Base-by-base conservation (phyloP, 2,797 vertebrate species). In the Sebastes reedi region DNA sequence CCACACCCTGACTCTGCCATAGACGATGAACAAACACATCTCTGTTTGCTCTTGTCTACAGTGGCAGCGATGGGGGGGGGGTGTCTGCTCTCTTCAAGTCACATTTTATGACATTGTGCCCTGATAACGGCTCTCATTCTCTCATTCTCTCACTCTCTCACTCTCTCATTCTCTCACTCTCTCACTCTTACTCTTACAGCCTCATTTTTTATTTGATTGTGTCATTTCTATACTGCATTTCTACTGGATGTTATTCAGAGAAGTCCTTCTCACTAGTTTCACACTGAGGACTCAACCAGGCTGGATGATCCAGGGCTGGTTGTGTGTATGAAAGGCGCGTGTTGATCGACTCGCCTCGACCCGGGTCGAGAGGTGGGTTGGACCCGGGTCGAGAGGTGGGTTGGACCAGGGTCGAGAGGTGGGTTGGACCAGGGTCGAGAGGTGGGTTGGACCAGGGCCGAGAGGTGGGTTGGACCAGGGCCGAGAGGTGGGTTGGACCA, bases 11-110 rank as follows among this genome's bases (percentile, higher is more conserved):
- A 62, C 61, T 77, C 42, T 71, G 62, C 34, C 64, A 64, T 3
- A 71, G 75, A 82, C 79, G 9, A 67, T 74, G 69, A 77, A 59
- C 89, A 83, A 75, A 81, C 54, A 59, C 25, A 79, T 72, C 64
- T 84, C 32, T 72, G 75, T 79, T 78, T 80, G 68, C 25, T 67
- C 58, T 50, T 6, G 2, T 79, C 79, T 74, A n/a, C 67, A 46
- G 56, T 1, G 54, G 34, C 54, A 18, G 55, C 13, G 14, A 42
- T 16, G 34, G 36, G 39, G 34, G 34, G 34, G 24, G 29, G 52
- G 62, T 29, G 67, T 69, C 25, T 74, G 34, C 52, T 46, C 36
- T 27, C 69, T 74, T 69, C 27, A 68, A 30, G 58, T 75, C 55
- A 71, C 71, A 75, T 22, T 9, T 50, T 39, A 65, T 11, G 22